Conservation (phyloP, 2,113 vertebrate species). For the Laterallus jamaicensis region DNA sequence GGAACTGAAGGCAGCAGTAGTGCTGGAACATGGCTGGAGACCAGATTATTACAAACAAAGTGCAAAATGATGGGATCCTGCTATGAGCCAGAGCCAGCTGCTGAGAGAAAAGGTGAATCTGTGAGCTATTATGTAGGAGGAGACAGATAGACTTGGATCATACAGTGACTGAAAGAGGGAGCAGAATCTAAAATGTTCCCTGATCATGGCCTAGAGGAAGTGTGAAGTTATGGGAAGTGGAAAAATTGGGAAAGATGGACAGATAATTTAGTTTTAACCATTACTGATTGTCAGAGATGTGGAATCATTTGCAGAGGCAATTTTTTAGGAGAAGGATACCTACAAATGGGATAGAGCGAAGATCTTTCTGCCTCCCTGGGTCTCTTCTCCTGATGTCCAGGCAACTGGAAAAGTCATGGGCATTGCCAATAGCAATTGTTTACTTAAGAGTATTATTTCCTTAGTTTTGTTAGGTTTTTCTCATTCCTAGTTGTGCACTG, state of each 20-base stretch:
- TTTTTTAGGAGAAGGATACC: background rate
- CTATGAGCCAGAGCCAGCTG: background rate
- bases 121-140: background rate
- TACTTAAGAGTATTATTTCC: background rate
- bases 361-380: background rate
- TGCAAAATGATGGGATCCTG: background rate
- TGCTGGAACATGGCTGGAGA: constrained; percentile 4
- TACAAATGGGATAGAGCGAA: background rate
- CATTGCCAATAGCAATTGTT: background rate
- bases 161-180: background rate
- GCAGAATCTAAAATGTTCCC: background rate
- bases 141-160: background rate
- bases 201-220: background rate
- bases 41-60: background rate
- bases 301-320: background rate
- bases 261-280: background rate
- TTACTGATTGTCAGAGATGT: background rate
- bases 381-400: background rate
- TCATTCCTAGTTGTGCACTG: background rate
- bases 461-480: background rate
- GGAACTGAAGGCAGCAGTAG: background rate
- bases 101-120: constrained; percentile 16
- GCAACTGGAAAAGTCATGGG: background rate
- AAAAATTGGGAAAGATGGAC: background rate
- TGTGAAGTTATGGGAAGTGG: background rate